Conservation (phyloP, 2,888 invertebrate genomes). For the Sericinus montela region DNA sequence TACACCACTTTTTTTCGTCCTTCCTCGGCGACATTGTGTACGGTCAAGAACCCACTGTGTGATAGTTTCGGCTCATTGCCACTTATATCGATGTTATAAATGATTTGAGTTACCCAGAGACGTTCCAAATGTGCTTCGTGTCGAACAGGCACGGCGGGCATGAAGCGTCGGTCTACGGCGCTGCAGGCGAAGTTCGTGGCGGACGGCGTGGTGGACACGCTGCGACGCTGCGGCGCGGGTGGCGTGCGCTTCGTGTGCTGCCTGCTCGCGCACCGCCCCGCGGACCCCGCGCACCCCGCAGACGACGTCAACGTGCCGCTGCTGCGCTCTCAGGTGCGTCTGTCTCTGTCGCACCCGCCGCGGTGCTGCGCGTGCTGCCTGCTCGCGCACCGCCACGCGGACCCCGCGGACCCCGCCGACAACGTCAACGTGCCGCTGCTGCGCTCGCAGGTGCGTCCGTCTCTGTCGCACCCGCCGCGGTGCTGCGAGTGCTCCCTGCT, state of each 20-base stretch:
- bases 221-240: constrained; percentile 87
- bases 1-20: too few species aligned
- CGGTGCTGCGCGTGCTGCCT: constrained; percentile 91
- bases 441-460: constrained; percentile 85
- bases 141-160: constrained; percentile 83
- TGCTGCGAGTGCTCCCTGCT: constrained; percentile 93
- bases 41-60: too few species aligned
- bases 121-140: too few species aligned
- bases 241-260: constrained; percentile 91
- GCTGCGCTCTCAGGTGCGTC: constrained; percentile 87
- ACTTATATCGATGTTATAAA: too few species aligned
- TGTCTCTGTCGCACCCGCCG: constrained; percentile 79
- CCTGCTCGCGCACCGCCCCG: constrained; percentile 84
- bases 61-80: too few species aligned
- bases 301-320: constrained; percentile 90
- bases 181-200: constrained; percentile 85
- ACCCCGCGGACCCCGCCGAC: too few species aligned
- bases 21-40: too few species aligned
- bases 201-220: constrained; percentile 94
- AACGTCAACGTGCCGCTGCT: constrained; percentile 91
- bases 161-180: constrained; percentile 90
- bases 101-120: too few species aligned
- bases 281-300: constrained; percentile 80
- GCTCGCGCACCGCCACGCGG: constrained; percentile 82
- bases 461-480: constrained; percentile 80